Evolutionary conservation across 2,797 vertebrate genomes (phyloP).

Genomic region (Enteromius thamalakanensis): DNA sequence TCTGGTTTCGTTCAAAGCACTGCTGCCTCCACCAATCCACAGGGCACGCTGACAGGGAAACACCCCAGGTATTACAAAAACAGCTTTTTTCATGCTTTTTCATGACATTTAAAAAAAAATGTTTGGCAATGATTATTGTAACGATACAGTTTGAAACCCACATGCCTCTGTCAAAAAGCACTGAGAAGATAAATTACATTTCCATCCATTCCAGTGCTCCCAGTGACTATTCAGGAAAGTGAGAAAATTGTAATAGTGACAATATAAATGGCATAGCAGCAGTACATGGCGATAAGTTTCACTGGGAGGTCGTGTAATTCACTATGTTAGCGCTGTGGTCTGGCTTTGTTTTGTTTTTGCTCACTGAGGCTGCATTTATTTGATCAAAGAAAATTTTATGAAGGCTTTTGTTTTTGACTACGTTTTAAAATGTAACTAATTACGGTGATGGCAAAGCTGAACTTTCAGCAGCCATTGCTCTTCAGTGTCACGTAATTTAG

Average conservation of each 20-base stretch:
- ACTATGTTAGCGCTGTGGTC: slow-evolving; percentile 26
- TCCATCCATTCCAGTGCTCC: slow-evolving; percentile 59
- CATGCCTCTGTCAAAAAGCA: slow-evolving; percentile 57
- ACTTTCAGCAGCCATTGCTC: background rate
- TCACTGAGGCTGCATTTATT: background rate
- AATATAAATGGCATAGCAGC: slow-evolving; percentile 43
- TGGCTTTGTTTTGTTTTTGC: background rate
- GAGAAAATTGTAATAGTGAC: slow-evolving; percentile 61
- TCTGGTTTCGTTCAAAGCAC: slow-evolving; percentile 65
- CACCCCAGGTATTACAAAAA: slow-evolving; percentile 68
- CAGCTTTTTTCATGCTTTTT: background rate
- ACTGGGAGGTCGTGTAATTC: slow-evolving; percentile 48
- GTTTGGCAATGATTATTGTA: slow-evolving; percentile 48
- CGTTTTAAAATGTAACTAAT: background rate
- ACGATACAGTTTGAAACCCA: slow-evolving; percentile 44
- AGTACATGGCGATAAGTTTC: slow-evolving; percentile 56
- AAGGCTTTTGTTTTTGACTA: background rate
- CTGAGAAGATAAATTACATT: slow-evolving; percentile 69
- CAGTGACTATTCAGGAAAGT: slow-evolving; percentile 64
- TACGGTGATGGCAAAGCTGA: background rate
- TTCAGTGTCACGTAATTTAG: background rate
- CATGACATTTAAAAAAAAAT: slow-evolving; percentile 4
- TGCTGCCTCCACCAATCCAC: slow-evolving; percentile 57
- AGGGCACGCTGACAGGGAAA: slow-evolving; percentile 58
- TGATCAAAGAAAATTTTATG: background rate